phyloP scores from a whole-genome alignment of 2,888 invertebrate species.

The Gortyna flavago region DNA sequence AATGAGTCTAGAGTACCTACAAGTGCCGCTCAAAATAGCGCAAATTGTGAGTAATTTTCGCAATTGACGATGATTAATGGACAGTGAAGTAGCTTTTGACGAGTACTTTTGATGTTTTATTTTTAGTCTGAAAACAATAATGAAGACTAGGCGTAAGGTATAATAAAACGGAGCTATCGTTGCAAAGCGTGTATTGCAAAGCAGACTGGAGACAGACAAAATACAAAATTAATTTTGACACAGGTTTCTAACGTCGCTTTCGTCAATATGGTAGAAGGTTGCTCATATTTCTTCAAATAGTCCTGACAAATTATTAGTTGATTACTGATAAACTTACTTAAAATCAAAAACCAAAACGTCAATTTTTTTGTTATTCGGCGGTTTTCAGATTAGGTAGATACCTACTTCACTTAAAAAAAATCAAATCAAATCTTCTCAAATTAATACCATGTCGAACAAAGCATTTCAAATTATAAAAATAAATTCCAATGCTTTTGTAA shows the following conservation, averaged over 20 bases:
- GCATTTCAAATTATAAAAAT: not conserved
- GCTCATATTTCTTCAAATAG: no score
- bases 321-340: no score
- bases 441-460: not conserved
- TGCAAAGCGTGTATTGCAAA: no score
- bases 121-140: slow-evolving; percentile 9
- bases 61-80: slow-evolving; percentile 53
- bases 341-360: not conserved
- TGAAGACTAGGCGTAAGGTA: not conserved
- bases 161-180: not conserved
- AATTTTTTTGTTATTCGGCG: not conserved
- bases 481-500: not conserved
- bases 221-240: no score
- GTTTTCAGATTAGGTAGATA: not conserved
- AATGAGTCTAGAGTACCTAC: slow-evolving; percentile 15
- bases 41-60: slow-evolving; percentile 30
- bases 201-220: no score
- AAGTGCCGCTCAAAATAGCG: slow-evolving; percentile 44
- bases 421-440: no score
- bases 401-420: no score
- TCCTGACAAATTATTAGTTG: no score
- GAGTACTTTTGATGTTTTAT: slow-evolving; percentile 13
- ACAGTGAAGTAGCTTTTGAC: slow-evolving; percentile 34
- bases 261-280: no score
- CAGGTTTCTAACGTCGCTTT: no score